These are phyloP conservation scores for Zaprionus ghesquierei DNA, from an alignment of 1,140 invertebrate genomes.

Conservation along the genomic window DNA sequence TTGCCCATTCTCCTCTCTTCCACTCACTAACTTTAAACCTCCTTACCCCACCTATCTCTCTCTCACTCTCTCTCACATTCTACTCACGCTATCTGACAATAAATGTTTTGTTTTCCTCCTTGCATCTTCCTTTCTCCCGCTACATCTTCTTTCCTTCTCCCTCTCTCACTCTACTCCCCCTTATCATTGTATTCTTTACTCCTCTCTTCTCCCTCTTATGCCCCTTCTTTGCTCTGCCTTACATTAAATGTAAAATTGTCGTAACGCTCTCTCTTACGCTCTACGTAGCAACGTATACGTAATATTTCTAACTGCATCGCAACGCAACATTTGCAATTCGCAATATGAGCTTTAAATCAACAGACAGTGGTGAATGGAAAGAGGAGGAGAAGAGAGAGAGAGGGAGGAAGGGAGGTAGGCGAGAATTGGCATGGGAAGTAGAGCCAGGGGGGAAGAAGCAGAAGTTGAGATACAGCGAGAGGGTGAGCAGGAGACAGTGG, in stretches of 20 bases:
- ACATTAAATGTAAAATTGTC: conserved; percentile 44
- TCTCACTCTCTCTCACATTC: background rate
- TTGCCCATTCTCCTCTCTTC: background rate
- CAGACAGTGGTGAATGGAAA: conserved; percentile 35
- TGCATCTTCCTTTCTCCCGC: background rate
- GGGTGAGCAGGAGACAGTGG: too few relatives aligned
- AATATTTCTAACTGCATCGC: conserved; percentile 31
- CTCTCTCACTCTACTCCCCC: background rate
- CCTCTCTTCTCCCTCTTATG: background rate
- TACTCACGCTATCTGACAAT: too few relatives aligned
- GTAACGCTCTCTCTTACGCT: conserved; percentile 21
- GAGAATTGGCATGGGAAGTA: conserved; percentile 1
- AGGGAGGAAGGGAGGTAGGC: background rate
- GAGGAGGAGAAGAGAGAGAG: background rate
- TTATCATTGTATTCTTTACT: background rate
- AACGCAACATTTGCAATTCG: conserved; percentile 59
- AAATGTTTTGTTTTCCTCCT: too few relatives aligned
- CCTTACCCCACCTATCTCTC: too few relatives aligned
- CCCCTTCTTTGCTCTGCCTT: background rate
- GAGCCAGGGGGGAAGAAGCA: background rate
- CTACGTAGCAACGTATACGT: conserved; percentile 31
- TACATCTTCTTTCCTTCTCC: background rate
- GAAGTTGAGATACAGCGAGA: too few relatives aligned
- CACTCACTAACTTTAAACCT: too few relatives aligned
- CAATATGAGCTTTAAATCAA: conserved; percentile 73